phyloP scores from a whole-genome alignment of 2,797 vertebrate genomes.

The Glossophaga mutica region DNA sequence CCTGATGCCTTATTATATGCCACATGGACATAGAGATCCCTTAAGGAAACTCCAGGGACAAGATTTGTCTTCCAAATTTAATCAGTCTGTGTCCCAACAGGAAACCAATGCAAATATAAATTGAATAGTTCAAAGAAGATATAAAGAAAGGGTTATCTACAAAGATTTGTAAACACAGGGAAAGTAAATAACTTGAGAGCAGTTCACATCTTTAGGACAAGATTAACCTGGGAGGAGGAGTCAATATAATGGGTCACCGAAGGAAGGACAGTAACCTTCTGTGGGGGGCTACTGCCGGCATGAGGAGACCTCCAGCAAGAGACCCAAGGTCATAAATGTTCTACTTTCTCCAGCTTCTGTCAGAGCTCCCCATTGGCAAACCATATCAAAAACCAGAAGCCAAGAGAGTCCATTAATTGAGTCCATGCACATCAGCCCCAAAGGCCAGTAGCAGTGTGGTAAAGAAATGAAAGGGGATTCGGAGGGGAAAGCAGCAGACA shows the following conservation, averaged over 20 bases:
- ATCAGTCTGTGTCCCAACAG: background rate
- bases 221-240: background rate
- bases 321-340: background rate
- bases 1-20: background rate
- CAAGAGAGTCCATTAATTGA: no score
- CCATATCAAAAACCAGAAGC: background rate
- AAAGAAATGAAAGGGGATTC: background rate
- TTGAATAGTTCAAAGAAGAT: background rate
- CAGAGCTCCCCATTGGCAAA: background rate
- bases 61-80: conserved; percentile 27
- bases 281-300: background rate
- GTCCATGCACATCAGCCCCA: background rate
- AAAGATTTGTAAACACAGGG: background rate
- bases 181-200: background rate
- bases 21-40: background rate
- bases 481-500: background rate
- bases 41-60: background rate
- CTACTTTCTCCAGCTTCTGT: background rate
- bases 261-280: background rate
- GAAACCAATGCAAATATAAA: background rate
- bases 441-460: background rate
- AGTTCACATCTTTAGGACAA: background rate
- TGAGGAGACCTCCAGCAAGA: background rate
- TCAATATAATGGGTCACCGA: background rate
- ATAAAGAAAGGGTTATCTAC: background rate